Evolutionary conservation across 2,797 vertebrate species (phyloP).

Genomic region (Iguana delicatissima): DNA sequence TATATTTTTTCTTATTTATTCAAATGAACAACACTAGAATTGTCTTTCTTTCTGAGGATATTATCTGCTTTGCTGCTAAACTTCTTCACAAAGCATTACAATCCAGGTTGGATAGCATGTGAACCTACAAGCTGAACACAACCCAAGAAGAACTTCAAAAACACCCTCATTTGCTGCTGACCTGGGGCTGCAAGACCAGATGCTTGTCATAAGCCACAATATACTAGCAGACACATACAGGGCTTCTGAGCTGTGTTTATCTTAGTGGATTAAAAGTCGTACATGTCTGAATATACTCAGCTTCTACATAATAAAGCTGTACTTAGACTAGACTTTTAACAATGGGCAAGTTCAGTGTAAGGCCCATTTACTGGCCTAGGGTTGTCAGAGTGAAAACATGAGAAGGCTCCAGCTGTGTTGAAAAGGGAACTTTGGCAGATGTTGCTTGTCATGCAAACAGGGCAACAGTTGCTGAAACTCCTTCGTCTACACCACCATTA

Average conservation of each 20-base stretch:
- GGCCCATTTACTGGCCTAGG: neutral
- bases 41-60: conserved; percentile 37
- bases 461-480: too few relatives aligned
- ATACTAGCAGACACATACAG: neutral
- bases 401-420: too few relatives aligned
- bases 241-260: neutral
- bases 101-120: neutral
- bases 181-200: neutral
- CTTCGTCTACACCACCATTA: too few relatives aligned
- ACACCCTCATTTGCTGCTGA: neutral
- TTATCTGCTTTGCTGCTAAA: conserved; percentile 39
- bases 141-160: neutral
- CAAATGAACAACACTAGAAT: conserved; percentile 25
- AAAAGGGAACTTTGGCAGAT: too few relatives aligned
- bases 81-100: neutral
- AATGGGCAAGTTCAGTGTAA: neutral
- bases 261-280: neutral
- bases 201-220: neutral
- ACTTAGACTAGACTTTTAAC: neutral
- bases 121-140: neutral
- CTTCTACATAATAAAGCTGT: neutral
- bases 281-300: neutral
- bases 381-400: too few relatives aligned
- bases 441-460: too few relatives aligned
- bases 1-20: conserved; percentile 47